Percentiles rank a stretch among this genome's conserved stretches.
Conservation (phyloP, 2,113 vertebrate species). For the Thinocorus orbignyianus region DNA sequence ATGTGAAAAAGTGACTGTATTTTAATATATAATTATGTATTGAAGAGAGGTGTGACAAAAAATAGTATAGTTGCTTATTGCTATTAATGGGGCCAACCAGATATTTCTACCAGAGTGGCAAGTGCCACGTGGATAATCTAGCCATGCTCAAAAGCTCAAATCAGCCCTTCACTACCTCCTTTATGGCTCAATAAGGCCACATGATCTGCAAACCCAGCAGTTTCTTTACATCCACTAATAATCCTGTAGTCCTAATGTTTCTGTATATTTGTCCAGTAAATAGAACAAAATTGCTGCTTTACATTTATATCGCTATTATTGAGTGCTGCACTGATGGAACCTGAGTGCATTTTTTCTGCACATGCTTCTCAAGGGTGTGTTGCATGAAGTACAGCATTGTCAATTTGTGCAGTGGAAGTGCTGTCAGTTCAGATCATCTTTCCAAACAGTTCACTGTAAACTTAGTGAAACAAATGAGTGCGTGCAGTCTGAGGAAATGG, state of each 20-base stretch:
- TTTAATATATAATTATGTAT: background rate
- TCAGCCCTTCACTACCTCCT: background rate
- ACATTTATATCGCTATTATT: background rate
- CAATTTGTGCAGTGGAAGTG: background rate
- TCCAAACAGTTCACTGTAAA: background rate
- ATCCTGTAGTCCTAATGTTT: background rate
- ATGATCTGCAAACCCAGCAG: background rate
- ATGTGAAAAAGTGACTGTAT: background rate
- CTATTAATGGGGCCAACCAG: background rate
- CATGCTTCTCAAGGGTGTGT: background rate
- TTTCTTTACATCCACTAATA: background rate
- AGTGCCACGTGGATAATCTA: background rate
- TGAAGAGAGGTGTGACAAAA: background rate
- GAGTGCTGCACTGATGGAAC: background rate
- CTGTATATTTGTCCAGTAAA: background rate
- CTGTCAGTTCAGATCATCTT: slow-evolving; percentile 2
- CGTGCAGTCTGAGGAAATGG: background rate
- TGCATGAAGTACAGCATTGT: background rate
- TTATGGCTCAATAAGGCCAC: background rate
- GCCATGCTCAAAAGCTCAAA: background rate
- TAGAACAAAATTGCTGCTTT: background rate
- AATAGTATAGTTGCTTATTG: background rate
- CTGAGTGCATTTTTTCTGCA: background rate
- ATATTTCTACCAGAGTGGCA: background rate
- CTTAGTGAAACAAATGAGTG: background rate